phyloP scores from a whole-genome alignment of 2,888 invertebrate species.

The Cepaea hortensis region DNA sequence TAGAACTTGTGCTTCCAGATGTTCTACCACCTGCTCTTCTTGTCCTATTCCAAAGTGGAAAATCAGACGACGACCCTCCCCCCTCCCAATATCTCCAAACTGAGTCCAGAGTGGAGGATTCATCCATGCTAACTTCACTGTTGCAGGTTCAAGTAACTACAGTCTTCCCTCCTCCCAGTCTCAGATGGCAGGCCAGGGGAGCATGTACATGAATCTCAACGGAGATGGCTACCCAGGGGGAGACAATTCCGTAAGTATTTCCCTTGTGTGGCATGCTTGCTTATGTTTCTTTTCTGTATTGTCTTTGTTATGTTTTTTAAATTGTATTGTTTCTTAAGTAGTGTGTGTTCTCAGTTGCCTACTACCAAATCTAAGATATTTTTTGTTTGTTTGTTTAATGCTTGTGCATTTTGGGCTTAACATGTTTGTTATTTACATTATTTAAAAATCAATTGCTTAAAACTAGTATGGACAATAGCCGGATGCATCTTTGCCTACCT shows the following conservation, averaged over 20 bases:
- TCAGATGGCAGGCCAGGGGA: constrained; percentile 62
- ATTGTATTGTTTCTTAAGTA: not conserved
- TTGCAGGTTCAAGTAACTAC: constrained; percentile 50
- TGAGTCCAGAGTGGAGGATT: not conserved
- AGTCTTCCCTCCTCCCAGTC: constrained; percentile 63
- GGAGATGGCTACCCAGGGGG: constrained; percentile 87
- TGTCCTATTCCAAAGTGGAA: too few relatives aligned
- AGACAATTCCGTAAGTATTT: constrained; percentile 69
- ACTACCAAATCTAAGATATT: not conserved
- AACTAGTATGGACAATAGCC: too few relatives aligned
- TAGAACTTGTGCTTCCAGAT: too few relatives aligned
- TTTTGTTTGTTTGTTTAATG: not conserved
- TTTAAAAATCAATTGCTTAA: too few relatives aligned
- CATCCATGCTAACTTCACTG: not conserved
- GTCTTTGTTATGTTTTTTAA: not conserved
- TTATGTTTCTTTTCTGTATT: constrained; percentile 4
- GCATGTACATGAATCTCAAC: constrained; percentile 83
- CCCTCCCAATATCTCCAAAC: too few relatives aligned
- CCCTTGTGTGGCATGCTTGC: not conserved
- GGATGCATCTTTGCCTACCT: too few relatives aligned
- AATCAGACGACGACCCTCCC: too few relatives aligned
- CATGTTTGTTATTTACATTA: not conserved
- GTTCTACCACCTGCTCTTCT: too few relatives aligned
- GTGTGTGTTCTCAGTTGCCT: not conserved
- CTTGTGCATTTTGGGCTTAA: constrained; percentile 4